Percentiles rank a stretch among this genome's conserved stretches.
These are phyloP conservation scores for Trichoplusia ni DNA, from an alignment of 1,140 invertebrate genomes.

Conservation along the genomic window DNA sequence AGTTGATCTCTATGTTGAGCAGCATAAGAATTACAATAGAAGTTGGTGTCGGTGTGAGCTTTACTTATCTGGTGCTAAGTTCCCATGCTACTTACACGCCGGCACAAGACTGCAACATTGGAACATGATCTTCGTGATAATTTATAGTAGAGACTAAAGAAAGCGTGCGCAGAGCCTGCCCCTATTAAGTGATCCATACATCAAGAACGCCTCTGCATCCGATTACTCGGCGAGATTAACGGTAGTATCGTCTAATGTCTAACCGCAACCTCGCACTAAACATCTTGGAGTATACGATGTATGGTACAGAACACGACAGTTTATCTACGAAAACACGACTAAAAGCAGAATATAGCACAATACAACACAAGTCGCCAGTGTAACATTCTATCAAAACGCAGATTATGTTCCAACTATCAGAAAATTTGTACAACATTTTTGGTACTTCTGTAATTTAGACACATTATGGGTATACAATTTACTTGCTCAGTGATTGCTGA, in stretches of 20 bases:
- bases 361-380: background rate
- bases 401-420: conserved; percentile 8
- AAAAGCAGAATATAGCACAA: background rate
- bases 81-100: conserved; percentile 57
- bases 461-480: conserved; percentile 46
- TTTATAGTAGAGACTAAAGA: conserved; percentile 66
- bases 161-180: conserved; percentile 60
- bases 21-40: conserved; percentile 8
- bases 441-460: conserved; percentile 35
- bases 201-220: conserved; percentile 48
- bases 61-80: conserved; percentile 33
- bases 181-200: conserved; percentile 60
- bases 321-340: conserved; percentile 4
- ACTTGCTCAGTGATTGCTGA: conserved; percentile 52
- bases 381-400: conserved; percentile 14
- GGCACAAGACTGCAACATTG: conserved; percentile 52
- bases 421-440: conserved; percentile 12
- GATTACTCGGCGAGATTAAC: conserved; percentile 54
- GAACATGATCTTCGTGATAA: conserved; percentile 76
- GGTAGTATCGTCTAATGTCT: conserved; percentile 39
- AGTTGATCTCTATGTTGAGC: background rate
- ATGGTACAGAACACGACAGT: background rate
- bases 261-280: conserved; percentile 26
- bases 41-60: background rate
- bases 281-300: conserved; percentile 4